Evolutionary conservation across 35 echinoderm and acorn worm genomes (phyloP).

Genomic region (Acanthaster planci): DNA sequence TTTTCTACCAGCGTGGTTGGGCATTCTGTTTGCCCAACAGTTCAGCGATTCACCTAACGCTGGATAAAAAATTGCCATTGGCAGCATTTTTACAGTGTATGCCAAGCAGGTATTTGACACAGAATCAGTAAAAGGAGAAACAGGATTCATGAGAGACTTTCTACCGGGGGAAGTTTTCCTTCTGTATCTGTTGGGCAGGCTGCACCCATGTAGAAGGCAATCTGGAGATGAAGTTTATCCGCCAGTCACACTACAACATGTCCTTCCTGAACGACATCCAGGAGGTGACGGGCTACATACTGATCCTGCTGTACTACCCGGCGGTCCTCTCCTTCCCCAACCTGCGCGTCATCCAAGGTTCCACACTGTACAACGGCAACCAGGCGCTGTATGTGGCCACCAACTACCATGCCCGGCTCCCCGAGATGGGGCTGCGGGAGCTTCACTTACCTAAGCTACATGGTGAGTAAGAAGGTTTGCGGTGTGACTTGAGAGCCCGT

Average conservation of each 20-base stretch:
- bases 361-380: constrained; percentile 49
- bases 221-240: constrained; percentile 77
- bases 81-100: too few relatives aligned
- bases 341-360: constrained; percentile 82
- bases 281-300: constrained; percentile 89
- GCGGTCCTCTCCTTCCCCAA: constrained; percentile 51
- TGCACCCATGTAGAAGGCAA: constrained; percentile 97
- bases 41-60: too few relatives aligned
- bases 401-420: constrained; percentile 19
- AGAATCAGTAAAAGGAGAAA: too few relatives aligned
- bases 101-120: too few relatives aligned
- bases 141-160: too few relatives aligned
- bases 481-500: too few relatives aligned
- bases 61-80: too few relatives aligned
- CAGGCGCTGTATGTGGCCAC: constrained; percentile 75
- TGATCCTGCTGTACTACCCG: constrained; percentile 52
- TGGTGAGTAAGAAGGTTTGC: constrained; percentile 56
- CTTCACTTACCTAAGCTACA: constrained; percentile 58
- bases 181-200: constrained; percentile 47
- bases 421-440: constrained; percentile 10
- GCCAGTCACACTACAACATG: constrained; percentile 58
- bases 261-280: constrained; percentile 73
- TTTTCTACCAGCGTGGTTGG: too few relatives aligned
- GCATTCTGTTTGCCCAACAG: too few relatives aligned
- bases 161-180: too few relatives aligned